A percentile compares a stretch with the other conserved stretches of the same genome.
Conservation (phyloP, 2,113 vertebrate genomes). For the Melierax canorus region DNA sequence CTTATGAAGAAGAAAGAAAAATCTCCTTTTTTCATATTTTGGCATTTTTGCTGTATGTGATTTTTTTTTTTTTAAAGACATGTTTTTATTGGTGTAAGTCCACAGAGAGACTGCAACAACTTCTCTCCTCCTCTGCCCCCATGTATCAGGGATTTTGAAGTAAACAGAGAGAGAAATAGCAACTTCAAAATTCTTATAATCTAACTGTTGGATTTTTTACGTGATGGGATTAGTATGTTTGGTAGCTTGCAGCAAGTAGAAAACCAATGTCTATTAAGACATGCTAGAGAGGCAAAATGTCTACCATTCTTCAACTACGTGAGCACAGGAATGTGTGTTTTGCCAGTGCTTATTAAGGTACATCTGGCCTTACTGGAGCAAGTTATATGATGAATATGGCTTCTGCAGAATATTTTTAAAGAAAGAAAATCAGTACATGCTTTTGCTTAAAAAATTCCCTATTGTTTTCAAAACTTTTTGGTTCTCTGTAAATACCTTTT, state of each 20-base stretch:
- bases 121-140: not conserved
- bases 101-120: not conserved
- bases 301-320: not conserved
- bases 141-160: not conserved
- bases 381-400: not conserved
- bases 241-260: not conserved
- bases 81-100: not conserved
- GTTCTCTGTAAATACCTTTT: not conserved
- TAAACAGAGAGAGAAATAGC: not conserved
- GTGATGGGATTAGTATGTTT: not conserved
- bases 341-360: not conserved
- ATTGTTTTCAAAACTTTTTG: not conserved
- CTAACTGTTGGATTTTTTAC: not conserved
- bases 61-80: not conserved
- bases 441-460: not conserved
- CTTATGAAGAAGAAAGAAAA: not conserved
- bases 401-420: not conserved
- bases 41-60: not conserved
- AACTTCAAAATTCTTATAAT: not conserved
- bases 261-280: not conserved
- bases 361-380: not conserved
- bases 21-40: not conserved
- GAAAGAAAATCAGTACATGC: not conserved
- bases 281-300: not conserved
- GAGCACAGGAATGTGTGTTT: not conserved